Base-by-base conservation (phyloP, 2,797 vertebrate species). In the Tauraco hartlaubi region DNA sequence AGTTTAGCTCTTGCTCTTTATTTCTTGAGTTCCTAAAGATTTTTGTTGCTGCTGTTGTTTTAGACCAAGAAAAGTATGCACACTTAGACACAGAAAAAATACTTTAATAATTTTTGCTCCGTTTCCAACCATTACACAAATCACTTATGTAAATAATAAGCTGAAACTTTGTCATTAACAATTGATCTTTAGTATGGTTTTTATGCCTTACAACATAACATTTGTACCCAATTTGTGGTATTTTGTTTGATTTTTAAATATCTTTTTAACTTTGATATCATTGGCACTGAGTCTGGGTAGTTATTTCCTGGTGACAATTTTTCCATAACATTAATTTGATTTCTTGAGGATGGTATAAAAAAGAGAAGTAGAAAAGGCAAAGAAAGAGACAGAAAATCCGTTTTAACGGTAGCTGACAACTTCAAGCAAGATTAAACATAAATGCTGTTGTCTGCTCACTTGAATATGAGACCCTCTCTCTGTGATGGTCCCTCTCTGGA, bases 161-260 rank as follows among this genome's bases (percentile, higher is more conserved):
- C 54, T 87, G 67, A 94, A 96, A 93, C 64, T 94, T 73, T 51
- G n/a, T 78, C 90, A 96, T 74, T 67, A 75, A 94, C 95, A 88
- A 92, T 11, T 96, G 62, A 95, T 96, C 72, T 44, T 94, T 77
- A 86, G 43, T 46, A 66, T 74, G 74, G 8, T 68, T 94, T 97
- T 96, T 94, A 63, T 85, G 41, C 58, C 78, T 86, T 75, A 55
- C 39, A 77, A 83, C n/a, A 29, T 88, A 95, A 90, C 87, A 74
- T 63, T 86, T 56, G 54, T 78, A 96, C 73, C 49, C 18, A 16
- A 16, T 59, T 97, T 37, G 31, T 87, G 96, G 91, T 91, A 88
- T 75, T 97, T 95, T 88, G 64, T 76, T 96, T 64, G 26, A 67
- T 76, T 97, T 97, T 97, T 88, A 96, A 97, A 94, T 88, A 95